Conservation (phyloP, 2,797 vertebrate genomes). For the Ara ararauna region DNA sequence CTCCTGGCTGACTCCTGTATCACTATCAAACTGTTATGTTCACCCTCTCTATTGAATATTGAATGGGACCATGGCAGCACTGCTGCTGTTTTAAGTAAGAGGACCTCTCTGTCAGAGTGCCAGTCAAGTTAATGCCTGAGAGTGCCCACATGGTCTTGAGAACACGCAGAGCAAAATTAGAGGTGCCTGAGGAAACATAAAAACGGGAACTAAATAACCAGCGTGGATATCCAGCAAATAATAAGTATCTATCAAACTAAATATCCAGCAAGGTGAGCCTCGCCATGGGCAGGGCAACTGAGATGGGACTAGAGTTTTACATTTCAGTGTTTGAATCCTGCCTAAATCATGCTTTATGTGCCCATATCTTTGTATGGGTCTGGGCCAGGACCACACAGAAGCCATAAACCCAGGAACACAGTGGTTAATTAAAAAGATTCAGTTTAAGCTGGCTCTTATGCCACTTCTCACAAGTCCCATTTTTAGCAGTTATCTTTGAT, state of each 20-base stretch:
- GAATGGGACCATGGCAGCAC: not conserved
- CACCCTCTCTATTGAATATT: not conserved
- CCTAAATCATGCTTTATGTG: not conserved
- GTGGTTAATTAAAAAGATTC: rapidly evolving
- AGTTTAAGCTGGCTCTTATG: not conserved
- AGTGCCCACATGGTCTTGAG: rapidly evolving
- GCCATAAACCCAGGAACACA: not conserved
- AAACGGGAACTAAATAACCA: not conserved
- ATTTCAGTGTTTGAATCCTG: not conserved
- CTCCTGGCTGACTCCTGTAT: not conserved
- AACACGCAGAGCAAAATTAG: not conserved
- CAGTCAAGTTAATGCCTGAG: not conserved
- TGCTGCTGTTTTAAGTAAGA: not conserved
- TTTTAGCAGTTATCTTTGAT: not conserved
- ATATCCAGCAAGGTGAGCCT: not conserved
- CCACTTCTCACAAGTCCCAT: not conserved
- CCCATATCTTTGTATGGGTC: not conserved
- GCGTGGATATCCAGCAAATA: not conserved
- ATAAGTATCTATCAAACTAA: not conserved
- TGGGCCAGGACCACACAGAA: constrained; percentile 7
- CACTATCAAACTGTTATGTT: not conserved
- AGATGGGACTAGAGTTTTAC: not conserved
- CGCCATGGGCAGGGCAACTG: not conserved
- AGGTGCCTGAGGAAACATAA: not conserved
- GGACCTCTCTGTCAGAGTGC: not conserved